Evolutionary conservation across 2,113 vertebrate species (phyloP).

Genomic region (Chlorodrepanis virens): DNA sequence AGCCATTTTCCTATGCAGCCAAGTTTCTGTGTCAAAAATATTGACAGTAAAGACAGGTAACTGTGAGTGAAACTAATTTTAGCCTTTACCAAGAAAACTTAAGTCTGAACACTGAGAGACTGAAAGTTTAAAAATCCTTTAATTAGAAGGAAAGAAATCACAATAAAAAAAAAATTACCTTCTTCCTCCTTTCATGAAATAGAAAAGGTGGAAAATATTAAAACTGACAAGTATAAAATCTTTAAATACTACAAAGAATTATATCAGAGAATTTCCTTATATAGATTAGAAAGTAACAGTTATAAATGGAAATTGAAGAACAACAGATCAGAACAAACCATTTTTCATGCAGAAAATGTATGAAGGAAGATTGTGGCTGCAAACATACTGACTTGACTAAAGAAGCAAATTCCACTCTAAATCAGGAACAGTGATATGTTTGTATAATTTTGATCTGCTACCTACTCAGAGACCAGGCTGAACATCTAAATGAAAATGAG

Average conservation of each 20-base stretch:
- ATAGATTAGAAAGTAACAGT: not conserved
- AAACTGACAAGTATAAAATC: constrained; percentile 29
- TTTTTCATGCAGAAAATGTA: constrained; percentile 45
- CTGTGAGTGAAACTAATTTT: not conserved
- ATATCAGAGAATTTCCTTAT: not conserved
- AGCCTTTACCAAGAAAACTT: not conserved
- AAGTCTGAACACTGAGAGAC: not conserved
- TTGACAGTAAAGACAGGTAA: not conserved
- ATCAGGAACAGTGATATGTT: not conserved
- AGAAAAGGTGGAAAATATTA: constrained; percentile 53
- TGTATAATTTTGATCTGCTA: not conserved
- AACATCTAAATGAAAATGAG: not conserved
- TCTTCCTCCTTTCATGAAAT: not conserved
- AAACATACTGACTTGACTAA: not conserved
- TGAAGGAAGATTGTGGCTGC: not conserved
- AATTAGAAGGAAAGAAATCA: constrained; percentile 16
- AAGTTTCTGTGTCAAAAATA: not conserved
- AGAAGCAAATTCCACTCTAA: not conserved
- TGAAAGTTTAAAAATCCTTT: constrained; percentile 27
- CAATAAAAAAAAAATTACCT: not conserved
- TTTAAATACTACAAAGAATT: constrained; percentile 23
- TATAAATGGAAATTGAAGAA: constrained; percentile 28
- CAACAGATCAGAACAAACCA: constrained; percentile 15
- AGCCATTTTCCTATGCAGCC: not conserved
- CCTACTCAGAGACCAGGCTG: not conserved